Conservation (phyloP, 2,797 vertebrate species). For the Hozukius guyotensis region DNA sequence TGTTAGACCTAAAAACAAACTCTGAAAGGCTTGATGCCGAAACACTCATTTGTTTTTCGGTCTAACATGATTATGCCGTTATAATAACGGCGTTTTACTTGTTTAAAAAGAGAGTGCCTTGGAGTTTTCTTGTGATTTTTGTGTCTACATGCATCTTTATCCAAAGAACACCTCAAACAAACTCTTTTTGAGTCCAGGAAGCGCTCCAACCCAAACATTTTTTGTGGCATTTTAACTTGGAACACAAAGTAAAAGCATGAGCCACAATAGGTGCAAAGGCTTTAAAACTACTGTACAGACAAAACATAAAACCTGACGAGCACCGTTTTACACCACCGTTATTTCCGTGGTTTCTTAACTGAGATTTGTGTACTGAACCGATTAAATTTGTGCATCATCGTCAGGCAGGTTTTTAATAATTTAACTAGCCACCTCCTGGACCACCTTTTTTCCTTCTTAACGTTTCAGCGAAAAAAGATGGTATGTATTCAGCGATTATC, state of each 20-base stretch:
- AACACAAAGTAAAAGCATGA: slow-evolving; percentile 3
- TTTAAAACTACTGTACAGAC: neutral
- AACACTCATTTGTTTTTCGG: too few relatives aligned
- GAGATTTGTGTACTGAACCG: neutral
- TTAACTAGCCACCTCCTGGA: too few relatives aligned
- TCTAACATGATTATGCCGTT: too few relatives aligned
- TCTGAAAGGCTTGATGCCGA: too few relatives aligned
- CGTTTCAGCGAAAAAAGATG: neutral
- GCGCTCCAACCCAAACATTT: too few relatives aligned
- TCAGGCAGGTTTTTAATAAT: neutral
- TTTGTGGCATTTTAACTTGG: neutral
- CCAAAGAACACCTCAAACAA: too few relatives aligned
- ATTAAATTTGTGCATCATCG: neutral
- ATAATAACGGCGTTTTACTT: too few relatives aligned
- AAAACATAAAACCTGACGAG: neutral
- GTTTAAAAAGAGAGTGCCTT: too few relatives aligned
- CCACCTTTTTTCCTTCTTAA: neutral
- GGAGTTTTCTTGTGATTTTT: too few relatives aligned
- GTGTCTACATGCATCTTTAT: too few relatives aligned
- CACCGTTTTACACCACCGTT: neutral
- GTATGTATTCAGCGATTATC: neutral
- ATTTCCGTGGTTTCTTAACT: neutral
- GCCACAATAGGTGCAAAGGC: neutral
- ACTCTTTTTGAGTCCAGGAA: too few relatives aligned
- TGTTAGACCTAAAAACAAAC: too few relatives aligned